phyloP scores from a whole-genome alignment of 1,140 invertebrate species.

The Idris sp. region DNA sequence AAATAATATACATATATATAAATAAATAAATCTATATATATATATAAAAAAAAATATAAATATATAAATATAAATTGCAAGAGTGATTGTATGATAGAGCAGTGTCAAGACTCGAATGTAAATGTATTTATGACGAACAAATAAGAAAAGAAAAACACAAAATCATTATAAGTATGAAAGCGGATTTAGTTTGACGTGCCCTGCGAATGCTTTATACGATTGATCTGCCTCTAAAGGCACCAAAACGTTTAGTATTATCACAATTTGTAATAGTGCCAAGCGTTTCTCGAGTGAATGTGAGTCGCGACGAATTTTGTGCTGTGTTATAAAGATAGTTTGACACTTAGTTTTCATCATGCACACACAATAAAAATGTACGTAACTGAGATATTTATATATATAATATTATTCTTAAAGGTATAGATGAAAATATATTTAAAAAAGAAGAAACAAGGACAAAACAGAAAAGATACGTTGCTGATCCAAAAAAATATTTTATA shows the following conservation, averaged over 20 bases:
- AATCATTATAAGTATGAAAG: slow-evolving; percentile 50
- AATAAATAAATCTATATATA: background rate
- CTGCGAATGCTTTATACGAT: slow-evolving; percentile 55
- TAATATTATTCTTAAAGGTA: slow-evolving; percentile 62
- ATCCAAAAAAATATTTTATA: slow-evolving; percentile 47
- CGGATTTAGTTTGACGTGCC: slow-evolving; percentile 43
- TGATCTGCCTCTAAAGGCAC: slow-evolving; percentile 57
- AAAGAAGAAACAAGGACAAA: slow-evolving; percentile 8
- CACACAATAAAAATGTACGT: slow-evolving; percentile 72
- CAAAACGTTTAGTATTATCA: slow-evolving; percentile 57
- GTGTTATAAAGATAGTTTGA: slow-evolving; percentile 78
- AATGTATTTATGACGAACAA: slow-evolving; percentile 53
- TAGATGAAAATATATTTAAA: slow-evolving; percentile 68
- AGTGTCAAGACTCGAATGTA: slow-evolving; percentile 35
- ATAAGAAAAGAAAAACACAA: too few species aligned
- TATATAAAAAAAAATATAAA: slow-evolving; percentile 18
- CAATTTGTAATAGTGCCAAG: slow-evolving; percentile 60
- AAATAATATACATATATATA: slow-evolving; percentile 32
- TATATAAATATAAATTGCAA: slow-evolving; percentile 30
- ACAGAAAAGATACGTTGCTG: slow-evolving; percentile 42
- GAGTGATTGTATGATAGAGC: slow-evolving; percentile 22
- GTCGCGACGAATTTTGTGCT: slow-evolving; percentile 76
- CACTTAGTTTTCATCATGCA: slow-evolving; percentile 73
- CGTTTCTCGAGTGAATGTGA: slow-evolving; percentile 63
- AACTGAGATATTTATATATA: slow-evolving; percentile 70